Evolutionary conservation across 2,113 vertebrate genomes (phyloP), one percentile per base, ranked within the genome.

Genomic region (Embiotoca jacksoni): DNA sequence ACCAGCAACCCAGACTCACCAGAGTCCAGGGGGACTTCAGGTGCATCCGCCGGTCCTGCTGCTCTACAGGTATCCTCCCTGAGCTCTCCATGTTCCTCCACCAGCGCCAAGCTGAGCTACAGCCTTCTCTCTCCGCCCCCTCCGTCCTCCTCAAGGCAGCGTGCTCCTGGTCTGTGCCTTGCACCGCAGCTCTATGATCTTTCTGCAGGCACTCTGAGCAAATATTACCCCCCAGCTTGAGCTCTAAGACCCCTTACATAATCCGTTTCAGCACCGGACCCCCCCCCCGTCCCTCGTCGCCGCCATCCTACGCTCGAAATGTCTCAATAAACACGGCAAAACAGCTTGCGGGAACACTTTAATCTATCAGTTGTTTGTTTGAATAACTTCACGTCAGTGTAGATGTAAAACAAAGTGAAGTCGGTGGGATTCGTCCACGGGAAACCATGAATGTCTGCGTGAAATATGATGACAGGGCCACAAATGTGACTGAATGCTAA

Each of bases 1-100:
- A 68, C 15, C 39, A 62, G 58, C 30, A 37, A 3, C 39, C 3
- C 3, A 52, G 6, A 90, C 90, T 93, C 87, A 91, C 91, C 89
- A 92, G 83, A 78, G 88, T 91, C 92, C 92, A 92, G 11, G 70
- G 55, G 70, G 81, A 77, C 77, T 80, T 90, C 53, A 72, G 75
- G 67, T 81, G 66, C 52, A 64, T 35, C 31, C 4, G 50, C 15
- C 33, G 78, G 35, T 65, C 71, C 62, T 5, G 68, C 75, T 67
- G 84, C 65, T 81, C 71, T 67, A 11, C 36, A 52, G 62, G 37
- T n/a, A 33, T 54, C 56, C 61, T 68, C 41, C 59, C 85, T 54
- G 77, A 67, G 7, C 60, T 55, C 66, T 84, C 59, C 88, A 89
- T 90, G 62, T 64, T 74, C 23, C 41, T 52, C 8, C 44, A 37